Evolutionary conservation across 1,140 invertebrate genomes (phyloP), one percentile per base, ranked within the genome.

Genomic region (Apis dorsata): DNA sequence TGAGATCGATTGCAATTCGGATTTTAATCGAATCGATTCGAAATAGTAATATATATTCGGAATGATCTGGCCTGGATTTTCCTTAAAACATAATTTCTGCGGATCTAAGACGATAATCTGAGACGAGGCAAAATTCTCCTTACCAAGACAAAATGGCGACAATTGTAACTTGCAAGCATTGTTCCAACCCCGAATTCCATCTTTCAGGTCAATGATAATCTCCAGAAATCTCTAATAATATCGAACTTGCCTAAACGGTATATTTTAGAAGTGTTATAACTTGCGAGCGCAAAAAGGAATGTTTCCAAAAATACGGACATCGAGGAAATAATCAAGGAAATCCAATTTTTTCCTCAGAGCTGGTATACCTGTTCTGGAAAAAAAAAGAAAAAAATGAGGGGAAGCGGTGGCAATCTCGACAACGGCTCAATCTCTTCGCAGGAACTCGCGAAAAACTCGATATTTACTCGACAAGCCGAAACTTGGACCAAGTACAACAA

Each of bases 401-500:
- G n/a, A 28, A 13, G 17, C 8, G 11, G 1, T 44, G 49, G 53
- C 55, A 24, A 24, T 60, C 44, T 70, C 15, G 28, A 19, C 21
- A 19, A 12, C 21, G 19, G 28, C 60, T 80, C 28, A 12, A 57
- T 49, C 21, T 28, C n/a, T 51, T 17, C 19, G 34, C 10, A 51
- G 17, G 10, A 34, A 19, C 28, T n/a, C 12, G 0, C 2, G 13
- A 62, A n/a, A 49, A 74, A 49, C 53, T 59, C 17, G 9, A 68
- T 81, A 81, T 75, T 75, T 75, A 81, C 79, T 81, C 71, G 65
- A 19, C 57, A 63, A 28, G 19, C 28, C 21, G 28, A 76, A 68
- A 82, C 80, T 82, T 77, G 80, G 73, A 57, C 44, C 55, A 49
- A 60, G 44, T 15, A 21, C 9, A 69, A 62, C 49, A 57, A 69